Conservation (phyloP, 2,888 invertebrate genomes). For the Ectemnius lituratus region DNA sequence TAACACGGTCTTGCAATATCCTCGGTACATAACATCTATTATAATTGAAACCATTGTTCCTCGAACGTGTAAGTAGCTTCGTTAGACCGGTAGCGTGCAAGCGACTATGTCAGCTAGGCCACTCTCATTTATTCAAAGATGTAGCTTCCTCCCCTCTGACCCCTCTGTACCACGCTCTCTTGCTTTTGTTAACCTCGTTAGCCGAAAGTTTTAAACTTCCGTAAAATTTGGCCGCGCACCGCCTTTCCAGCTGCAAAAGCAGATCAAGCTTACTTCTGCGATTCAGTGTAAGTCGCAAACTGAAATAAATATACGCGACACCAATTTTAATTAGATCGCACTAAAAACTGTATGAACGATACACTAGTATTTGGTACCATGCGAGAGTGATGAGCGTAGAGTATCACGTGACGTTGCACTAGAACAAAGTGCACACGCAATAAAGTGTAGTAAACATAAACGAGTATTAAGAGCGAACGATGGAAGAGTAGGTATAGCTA, state of each 20-base stretch:
- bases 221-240: not conserved
- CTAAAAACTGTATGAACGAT: not conserved
- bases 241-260: not conserved
- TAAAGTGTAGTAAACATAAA: no score
- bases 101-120: constrained; percentile 26
- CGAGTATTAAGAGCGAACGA: no score
- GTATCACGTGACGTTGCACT: no score
- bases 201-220: not conserved
- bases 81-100: constrained; percentile 50
- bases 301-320: not conserved
- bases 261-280: no score
- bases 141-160: constrained; percentile 20
- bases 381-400: no score
- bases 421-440: no score
- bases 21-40: constrained; percentile 63
- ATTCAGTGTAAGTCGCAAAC: no score
- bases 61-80: constrained; percentile 57
- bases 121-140: constrained; percentile 53
- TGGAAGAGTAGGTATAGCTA: no score
- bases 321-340: constrained; percentile 33
- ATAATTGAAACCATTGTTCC: constrained; percentile 66
- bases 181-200: constrained; percentile 35
- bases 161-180: no score
- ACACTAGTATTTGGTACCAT: no score
- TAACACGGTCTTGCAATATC: no score